phyloP scores from a whole-genome alignment of 2,888 invertebrate species.

The Lottia gigantea region DNA sequence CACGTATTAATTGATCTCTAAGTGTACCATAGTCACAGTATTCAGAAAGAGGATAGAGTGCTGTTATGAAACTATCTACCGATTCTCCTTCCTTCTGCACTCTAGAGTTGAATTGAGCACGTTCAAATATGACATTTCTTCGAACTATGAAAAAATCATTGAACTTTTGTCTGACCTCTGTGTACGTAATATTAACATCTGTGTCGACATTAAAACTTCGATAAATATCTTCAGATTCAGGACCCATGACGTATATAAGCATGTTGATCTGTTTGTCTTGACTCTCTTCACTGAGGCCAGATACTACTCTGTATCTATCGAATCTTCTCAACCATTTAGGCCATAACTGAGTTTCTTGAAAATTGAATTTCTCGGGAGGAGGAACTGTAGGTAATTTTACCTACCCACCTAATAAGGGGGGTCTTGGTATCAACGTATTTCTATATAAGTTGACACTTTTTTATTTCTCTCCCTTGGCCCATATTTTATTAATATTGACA shows the following conservation, averaged over 20 bases:
- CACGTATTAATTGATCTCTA: background rate
- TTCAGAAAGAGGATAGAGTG: background rate
- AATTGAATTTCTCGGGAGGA: background rate
- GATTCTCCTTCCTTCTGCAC: background rate
- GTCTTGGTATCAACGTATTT: no score
- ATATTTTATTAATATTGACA: no score
- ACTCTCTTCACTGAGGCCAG: background rate
- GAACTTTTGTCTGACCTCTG: background rate
- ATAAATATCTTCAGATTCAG: background rate
- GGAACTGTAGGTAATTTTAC: background rate
- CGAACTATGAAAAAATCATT: background rate
- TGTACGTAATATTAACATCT: background rate
- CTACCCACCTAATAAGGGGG: no score
- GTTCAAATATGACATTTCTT: constrained; percentile 1
- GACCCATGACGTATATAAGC: background rate
- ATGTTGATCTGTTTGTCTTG: background rate
- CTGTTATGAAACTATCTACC: background rate
- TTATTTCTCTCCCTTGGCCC: no score
- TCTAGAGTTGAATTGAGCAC: background rate
- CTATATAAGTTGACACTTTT: no score
- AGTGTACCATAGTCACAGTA: background rate
- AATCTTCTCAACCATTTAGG: background rate
- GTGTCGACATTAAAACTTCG: background rate
- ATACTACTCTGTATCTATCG: background rate
- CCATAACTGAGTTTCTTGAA: background rate